phyloP scores from a whole-genome alignment of 2,113 vertebrate species.

The Capricornis sumatraensis region DNA sequence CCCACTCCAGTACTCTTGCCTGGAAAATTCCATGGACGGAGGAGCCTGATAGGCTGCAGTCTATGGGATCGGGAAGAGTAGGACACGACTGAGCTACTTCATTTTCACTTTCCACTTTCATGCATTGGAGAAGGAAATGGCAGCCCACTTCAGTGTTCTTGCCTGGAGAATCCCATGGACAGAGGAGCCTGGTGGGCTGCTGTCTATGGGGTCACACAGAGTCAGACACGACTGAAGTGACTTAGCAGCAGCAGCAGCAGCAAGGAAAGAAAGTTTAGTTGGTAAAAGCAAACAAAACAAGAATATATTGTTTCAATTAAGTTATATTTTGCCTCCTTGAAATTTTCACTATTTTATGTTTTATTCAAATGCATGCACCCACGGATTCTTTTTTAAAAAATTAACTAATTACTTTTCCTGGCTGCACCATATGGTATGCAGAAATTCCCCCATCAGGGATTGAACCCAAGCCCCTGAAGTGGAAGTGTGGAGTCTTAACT shows the following conservation, averaged over 20 bases:
- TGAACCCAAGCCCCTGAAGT: neutral
- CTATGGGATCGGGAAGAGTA: accelerated
- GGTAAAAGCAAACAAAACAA: neutral
- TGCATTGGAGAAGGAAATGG: too few species aligned
- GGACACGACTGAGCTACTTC: too few species aligned
- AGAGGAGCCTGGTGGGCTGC: too few species aligned
- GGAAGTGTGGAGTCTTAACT: neutral
- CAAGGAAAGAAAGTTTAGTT: neutral
- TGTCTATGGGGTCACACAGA: accelerated
- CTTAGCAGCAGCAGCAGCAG: too few species aligned
- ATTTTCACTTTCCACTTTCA: too few species aligned
- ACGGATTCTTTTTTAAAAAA: neutral
- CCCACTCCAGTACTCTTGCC: too few species aligned
- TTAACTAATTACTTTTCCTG: neutral
- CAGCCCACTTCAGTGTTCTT: too few species aligned
- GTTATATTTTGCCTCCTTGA: neutral
- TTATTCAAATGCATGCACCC: neutral
- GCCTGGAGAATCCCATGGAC: too few species aligned
- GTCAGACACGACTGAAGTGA: too few species aligned
- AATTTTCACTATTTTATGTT: conserved; percentile 5
- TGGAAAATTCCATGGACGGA: too few species aligned
- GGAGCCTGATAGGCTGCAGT: too few species aligned
- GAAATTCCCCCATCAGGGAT: neutral
- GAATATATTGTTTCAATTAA: neutral
- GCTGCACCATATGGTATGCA: neutral